Percentiles rank a stretch among this genome's conserved stretches.
These are phyloP conservation scores for Acinonyx jubatus DNA, from an alignment of 2,113 vertebrate species.

Conservation along the genomic window DNA sequence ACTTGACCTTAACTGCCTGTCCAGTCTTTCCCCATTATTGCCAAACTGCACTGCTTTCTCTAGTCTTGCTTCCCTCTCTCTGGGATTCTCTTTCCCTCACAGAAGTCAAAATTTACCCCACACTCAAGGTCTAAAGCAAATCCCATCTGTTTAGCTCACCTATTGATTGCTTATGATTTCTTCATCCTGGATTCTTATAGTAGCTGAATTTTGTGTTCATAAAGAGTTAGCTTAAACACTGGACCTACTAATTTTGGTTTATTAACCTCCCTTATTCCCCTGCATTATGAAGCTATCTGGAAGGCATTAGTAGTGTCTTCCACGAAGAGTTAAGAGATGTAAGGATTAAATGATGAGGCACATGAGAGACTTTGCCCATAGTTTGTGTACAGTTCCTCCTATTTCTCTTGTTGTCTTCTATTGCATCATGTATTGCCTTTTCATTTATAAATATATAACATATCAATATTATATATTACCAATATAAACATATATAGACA, in stretches of 20 bases:
- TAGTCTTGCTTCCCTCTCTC: not conserved
- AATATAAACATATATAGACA: not conserved
- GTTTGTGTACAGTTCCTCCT: not conserved
- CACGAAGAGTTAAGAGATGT: not conserved
- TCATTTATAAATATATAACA: not conserved
- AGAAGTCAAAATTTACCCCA: not conserved
- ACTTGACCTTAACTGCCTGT: not conserved
- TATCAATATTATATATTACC: not conserved
- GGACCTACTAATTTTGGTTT: not conserved
- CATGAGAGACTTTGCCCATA: fast-evolving
- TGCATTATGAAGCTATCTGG: not conserved
- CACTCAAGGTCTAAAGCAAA: not conserved
- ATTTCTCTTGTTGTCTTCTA: not conserved
- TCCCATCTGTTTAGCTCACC: not conserved
- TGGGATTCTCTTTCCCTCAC: not conserved
- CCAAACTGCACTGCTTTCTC: not conserved
- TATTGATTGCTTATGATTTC: not conserved
- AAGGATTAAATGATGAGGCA: not conserved
- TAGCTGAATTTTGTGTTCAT: not conserved
- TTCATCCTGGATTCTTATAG: not conserved
- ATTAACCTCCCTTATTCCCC: not conserved
- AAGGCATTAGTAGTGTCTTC: not conserved
- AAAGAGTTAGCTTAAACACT: not conserved
- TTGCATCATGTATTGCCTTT: not conserved
- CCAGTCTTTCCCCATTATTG: not conserved